Evolutionary conservation across 2,113 vertebrate species (phyloP), one percentile per base, ranked within the genome.

Genomic region (Chaetodon auriga): DNA sequence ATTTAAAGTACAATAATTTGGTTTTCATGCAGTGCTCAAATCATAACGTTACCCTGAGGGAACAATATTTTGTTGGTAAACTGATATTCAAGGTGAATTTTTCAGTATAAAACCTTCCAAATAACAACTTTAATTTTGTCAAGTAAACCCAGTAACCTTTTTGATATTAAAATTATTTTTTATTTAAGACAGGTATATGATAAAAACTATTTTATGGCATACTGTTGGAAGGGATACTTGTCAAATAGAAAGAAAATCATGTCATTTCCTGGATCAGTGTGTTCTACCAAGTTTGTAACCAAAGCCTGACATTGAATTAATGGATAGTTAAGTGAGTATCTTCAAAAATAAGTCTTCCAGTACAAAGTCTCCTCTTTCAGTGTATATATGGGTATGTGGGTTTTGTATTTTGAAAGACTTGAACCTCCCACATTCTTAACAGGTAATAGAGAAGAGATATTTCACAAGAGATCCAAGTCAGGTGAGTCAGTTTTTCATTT

Each of bases 391-490:
- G 30, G 30, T 30, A 30, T 30, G 30, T 30, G 30, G 3, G 30
- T 30, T 30, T 30, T 30, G 30, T 30, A 30, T 30, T 30, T 30
- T 30, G 30, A 19, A 10, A 38, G 15, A 36, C 16, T 38, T 36
- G 1, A 6, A 35, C 12, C 35, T 41, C 7, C 45, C 19, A 41
- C 54, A 30, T 30, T 9, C n/a, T 46, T 4, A 19, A 48, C 81
- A 99, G 98, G 97, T 99, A 21, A 97, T 99, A 93, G 98, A 99
- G 88, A 99, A 99, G 92, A 97, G 97, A 94, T 99, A 99, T 88
- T 97, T 97, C 86, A 96, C 96, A 83, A 96, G 96, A 94, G 98
- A 99, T 73, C 88, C 95, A 74, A 96, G 92, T 92, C 97, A 98
- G 96, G 98, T 99, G 85, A 87, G 96, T 77, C 57, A 23, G 21